These are phyloP conservation scores for Lissonota sp. DNA, from an alignment of 2,888 invertebrate genomes.

Conservation along the genomic window DNA sequence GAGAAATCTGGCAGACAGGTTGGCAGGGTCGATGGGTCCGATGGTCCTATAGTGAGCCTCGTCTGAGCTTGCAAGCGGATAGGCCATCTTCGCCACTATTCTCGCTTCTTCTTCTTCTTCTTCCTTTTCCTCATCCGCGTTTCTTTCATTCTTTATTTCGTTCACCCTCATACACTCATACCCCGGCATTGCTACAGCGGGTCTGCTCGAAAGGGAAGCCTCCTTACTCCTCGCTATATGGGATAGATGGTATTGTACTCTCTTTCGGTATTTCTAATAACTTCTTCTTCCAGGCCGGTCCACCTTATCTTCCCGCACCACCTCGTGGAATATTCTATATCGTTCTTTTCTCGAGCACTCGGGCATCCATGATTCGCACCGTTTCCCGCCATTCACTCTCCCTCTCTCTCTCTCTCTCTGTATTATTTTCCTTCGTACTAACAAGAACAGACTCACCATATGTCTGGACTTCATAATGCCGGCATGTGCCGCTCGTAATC, in stretches of 20 bases:
- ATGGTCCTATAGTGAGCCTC: constrained; percentile 33
- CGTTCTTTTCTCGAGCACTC: constrained; percentile 58
- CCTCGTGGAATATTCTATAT: constrained; percentile 63
- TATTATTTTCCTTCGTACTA: constrained; percentile 9
- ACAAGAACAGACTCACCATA: constrained; percentile 54
- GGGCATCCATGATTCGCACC: constrained; percentile 9
- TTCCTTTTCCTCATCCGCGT: constrained; percentile 39
- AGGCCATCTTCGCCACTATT: constrained; percentile 30
- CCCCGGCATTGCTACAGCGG: constrained; percentile 8
- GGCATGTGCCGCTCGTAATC: constrained; percentile 71
- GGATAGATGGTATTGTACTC: constrained; percentile 68
- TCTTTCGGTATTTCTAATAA: constrained; percentile 79
- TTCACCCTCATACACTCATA: constrained; percentile 6
- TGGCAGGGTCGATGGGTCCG: constrained; percentile 46
- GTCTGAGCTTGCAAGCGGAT: constrained; percentile 36
- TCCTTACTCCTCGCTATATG: constrained; percentile 67
- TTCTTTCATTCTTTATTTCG: constrained; percentile 11
- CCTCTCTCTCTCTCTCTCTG: constrained; percentile 53
- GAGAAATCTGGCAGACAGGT: constrained; percentile 53
- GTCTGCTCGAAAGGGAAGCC: constrained; percentile 48
- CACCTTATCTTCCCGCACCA: constrained; percentile 48
- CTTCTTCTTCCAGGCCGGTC: constrained; percentile 72
- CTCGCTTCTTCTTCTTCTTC: constrained; percentile 42
- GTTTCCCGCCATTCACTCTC: constrained; percentile 61
- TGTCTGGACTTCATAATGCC: constrained; percentile 78